phyloP scores from a whole-genome alignment of 2,888 invertebrate species.

The Phania funesta region DNA sequence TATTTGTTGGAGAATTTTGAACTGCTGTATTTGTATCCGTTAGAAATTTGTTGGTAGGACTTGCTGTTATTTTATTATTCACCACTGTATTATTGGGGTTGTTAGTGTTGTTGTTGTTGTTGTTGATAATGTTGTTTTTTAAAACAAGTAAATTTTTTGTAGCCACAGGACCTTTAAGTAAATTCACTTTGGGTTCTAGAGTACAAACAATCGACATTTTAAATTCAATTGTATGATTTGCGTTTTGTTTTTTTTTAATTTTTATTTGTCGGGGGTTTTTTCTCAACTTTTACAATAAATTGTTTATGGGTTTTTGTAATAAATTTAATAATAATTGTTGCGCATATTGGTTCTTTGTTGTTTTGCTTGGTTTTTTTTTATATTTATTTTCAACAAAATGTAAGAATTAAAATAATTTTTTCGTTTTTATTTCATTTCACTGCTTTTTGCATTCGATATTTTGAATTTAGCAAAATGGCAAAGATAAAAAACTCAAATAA shows the following conservation, averaged over 20 bases:
- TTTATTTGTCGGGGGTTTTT: conserved; percentile 5
- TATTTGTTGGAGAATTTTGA: conserved; percentile 45
- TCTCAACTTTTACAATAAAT: conserved; percentile 13
- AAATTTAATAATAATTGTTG: conserved; percentile 53
- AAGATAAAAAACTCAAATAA: neutral
- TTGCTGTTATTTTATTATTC: conserved; percentile 30
- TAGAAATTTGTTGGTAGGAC: conserved; percentile 35
- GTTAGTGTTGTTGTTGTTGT: conserved; percentile 66
- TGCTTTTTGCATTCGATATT: conserved; percentile 20
- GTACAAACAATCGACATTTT: conserved; percentile 79
- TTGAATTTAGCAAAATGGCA: conserved; percentile 2
- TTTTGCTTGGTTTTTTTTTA: neutral
- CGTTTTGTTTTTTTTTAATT: conserved; percentile 12
- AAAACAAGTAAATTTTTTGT: conserved; percentile 70
- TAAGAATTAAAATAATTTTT: neutral
- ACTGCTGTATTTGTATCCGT: conserved; percentile 50
- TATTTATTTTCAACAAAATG: neutral
- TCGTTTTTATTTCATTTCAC: conserved; percentile 38
- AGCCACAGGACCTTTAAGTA: conserved; percentile 73
- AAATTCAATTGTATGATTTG: conserved; percentile 40
- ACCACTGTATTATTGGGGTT: conserved; percentile 16
- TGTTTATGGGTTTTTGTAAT: conserved; percentile 1
- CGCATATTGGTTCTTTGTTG: conserved; percentile 45
- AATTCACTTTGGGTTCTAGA: conserved; percentile 75
- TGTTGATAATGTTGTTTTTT: conserved; percentile 63